These are phyloP conservation scores for Heliopora coerulea DNA, from an alignment of 92 coral and sea anemone species.

Conservation along the genomic window DNA sequence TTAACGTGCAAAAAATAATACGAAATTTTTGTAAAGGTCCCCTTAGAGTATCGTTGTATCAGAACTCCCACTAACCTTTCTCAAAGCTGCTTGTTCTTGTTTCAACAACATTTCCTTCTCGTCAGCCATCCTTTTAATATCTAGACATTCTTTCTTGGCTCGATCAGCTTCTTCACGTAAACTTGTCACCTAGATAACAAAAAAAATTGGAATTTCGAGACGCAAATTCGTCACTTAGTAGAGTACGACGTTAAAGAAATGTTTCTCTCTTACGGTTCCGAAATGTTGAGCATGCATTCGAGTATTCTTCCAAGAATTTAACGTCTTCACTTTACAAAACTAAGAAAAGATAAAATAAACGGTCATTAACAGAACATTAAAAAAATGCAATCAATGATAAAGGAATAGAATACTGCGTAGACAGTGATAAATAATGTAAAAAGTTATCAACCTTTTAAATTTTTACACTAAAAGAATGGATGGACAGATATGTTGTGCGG, in stretches of 20 bases:
- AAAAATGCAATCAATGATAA: too few relatives aligned
- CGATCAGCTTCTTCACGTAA: slow-evolving; percentile 95
- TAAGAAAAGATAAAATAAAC: not conserved
- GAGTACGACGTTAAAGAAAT: not conserved
- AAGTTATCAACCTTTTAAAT: too few relatives aligned
- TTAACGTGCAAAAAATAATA: too few relatives aligned
- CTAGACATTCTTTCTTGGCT: slow-evolving; percentile 92
- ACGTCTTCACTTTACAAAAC: slow-evolving; percentile 92
- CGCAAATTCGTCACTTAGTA: too few relatives aligned
- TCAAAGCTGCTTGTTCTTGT: slow-evolving; percentile 90
- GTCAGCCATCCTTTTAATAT: slow-evolving; percentile 83
- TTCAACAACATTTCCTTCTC: slow-evolving; percentile 83
- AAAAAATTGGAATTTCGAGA: too few relatives aligned
- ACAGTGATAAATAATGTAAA: too few relatives aligned
- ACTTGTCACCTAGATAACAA: slow-evolving; percentile 63
- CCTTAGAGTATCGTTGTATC: not conserved
- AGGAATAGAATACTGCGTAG: too few relatives aligned
- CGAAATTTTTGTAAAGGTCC: too few relatives aligned
- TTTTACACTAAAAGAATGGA: too few relatives aligned
- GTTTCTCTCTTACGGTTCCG: slow-evolving; percentile 70
- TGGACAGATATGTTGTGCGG: too few relatives aligned
- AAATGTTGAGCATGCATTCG: slow-evolving; percentile 83
- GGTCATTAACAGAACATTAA: not conserved
- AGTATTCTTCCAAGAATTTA: slow-evolving; percentile 96
- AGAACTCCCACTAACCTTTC: slow-evolving; percentile 63